Conservation (phyloP, 2,797 vertebrate species). For the Triplophysa bombifrons region DNA sequence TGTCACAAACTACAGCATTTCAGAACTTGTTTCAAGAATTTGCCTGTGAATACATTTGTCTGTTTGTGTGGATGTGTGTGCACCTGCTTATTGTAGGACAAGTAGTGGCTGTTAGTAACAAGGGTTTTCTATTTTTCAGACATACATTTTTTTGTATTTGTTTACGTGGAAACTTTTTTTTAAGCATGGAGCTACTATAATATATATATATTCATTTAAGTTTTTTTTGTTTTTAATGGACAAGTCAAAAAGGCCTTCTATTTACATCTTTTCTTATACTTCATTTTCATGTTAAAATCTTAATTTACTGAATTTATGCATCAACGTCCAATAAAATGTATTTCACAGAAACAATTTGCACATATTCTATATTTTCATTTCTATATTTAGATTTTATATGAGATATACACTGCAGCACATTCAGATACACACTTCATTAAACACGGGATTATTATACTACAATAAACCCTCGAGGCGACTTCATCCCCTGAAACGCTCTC, state of each 20-base stretch:
- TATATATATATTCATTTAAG: neutral
- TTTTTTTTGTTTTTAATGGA: neutral
- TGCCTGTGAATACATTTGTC: neutral
- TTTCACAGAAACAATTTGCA: neutral
- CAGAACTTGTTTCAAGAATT: constrained; percentile 35
- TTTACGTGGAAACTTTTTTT: neutral
- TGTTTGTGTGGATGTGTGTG: neutral
- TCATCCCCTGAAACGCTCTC: constrained; percentile 56
- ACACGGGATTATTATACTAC: constrained; percentile 15
- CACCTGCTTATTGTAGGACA: neutral
- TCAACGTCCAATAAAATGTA: neutral
- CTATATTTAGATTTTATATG: neutral
- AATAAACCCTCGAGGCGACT: constrained; percentile 44
- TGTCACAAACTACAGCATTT: constrained; percentile 45
- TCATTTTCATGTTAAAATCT: neutral
- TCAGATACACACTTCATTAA: neutral
- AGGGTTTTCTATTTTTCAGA: constrained; percentile 25
- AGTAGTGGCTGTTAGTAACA: constrained; percentile 26
- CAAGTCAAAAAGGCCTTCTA: neutral
- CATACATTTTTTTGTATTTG: neutral
- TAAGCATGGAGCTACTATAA: neutral
- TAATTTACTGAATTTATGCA: neutral
- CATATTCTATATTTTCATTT: neutral
- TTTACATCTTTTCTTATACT: neutral
- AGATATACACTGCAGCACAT: neutral